phyloP scores from a whole-genome alignment of 2,797 vertebrate genomes.

The Chaetodon trifasciatus region DNA sequence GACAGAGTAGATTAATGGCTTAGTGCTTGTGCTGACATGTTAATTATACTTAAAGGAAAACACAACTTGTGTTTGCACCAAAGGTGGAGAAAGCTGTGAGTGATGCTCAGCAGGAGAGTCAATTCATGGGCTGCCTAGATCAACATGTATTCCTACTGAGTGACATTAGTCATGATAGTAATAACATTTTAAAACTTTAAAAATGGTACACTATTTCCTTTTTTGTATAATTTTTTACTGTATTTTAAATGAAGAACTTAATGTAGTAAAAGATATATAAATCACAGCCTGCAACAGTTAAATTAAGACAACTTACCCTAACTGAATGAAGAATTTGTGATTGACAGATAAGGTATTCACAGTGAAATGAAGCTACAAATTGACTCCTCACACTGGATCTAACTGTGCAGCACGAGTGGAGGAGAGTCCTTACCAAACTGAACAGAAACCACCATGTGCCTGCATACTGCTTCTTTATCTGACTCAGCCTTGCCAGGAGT shows the following conservation, averaged over 20 bases:
- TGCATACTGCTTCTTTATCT: conserved; percentile 51
- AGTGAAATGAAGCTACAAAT: not conserved
- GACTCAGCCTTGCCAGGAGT: conserved; percentile 77
- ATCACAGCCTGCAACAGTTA: not conserved
- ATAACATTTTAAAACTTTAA: not conserved
- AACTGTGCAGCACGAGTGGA: not conserved
- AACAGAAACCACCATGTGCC: conserved; percentile 20
- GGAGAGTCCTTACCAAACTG: not conserved
- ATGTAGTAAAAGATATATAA: not conserved
- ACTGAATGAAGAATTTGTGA: not conserved
- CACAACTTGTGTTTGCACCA: conserved; percentile 63
- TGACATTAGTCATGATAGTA: conserved; percentile 14
- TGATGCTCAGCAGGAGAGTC: conserved; percentile 59
- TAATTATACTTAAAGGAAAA: conserved; percentile 77
- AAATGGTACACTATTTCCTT: not conserved
- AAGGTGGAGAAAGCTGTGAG: conserved; percentile 58
- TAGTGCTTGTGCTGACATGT: conserved; percentile 71
- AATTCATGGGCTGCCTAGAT: conserved; percentile 42
- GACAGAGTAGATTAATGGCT: conserved; percentile 74
- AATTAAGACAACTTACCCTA: not conserved
- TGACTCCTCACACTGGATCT: not conserved
- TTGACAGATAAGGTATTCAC: not conserved
- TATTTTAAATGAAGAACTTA: not conserved
- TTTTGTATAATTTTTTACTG: not conserved
- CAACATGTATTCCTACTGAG: conserved; percentile 28